Evolutionary conservation across 2,888 invertebrate genomes (phyloP).

Genomic region (Osmoderma eremita): DNA sequence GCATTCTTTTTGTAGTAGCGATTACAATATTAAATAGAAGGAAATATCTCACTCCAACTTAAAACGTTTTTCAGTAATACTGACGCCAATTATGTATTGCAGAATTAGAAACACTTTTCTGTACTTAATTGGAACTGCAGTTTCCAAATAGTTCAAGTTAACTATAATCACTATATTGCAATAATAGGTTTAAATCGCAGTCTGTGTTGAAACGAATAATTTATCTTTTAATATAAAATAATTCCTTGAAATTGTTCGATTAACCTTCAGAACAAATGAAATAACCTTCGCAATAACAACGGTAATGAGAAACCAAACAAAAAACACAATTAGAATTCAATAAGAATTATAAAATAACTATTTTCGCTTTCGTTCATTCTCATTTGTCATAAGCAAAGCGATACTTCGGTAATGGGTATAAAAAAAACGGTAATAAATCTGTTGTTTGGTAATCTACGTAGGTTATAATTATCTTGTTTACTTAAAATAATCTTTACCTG

Average conservation of each 20-base stretch:
- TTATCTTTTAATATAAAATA: constrained; percentile 29
- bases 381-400: not conserved
- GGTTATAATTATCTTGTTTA: constrained; percentile 15
- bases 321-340: constrained; percentile 21
- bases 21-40: too few relatives aligned
- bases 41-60: too few relatives aligned
- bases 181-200: not conserved
- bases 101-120: too few relatives aligned
- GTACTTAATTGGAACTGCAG: too few relatives aligned
- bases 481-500: constrained; percentile 28
- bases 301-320: constrained; percentile 8
- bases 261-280: constrained; percentile 32
- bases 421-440: not conserved
- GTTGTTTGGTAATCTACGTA: not conserved
- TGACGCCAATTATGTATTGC: too few relatives aligned
- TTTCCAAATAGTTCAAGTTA: too few relatives aligned
- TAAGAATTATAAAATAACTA: constrained; percentile 24
- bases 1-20: too few relatives aligned
- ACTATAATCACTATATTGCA: not conserved
- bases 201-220: constrained; percentile 23
- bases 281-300: constrained; percentile 31
- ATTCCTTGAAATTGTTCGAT: constrained; percentile 27
- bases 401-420: not conserved
- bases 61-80: too few relatives aligned
- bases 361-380: not conserved